Conservation (phyloP, 2,113 vertebrate species). For the Phylloscopus whistleri region DNA sequence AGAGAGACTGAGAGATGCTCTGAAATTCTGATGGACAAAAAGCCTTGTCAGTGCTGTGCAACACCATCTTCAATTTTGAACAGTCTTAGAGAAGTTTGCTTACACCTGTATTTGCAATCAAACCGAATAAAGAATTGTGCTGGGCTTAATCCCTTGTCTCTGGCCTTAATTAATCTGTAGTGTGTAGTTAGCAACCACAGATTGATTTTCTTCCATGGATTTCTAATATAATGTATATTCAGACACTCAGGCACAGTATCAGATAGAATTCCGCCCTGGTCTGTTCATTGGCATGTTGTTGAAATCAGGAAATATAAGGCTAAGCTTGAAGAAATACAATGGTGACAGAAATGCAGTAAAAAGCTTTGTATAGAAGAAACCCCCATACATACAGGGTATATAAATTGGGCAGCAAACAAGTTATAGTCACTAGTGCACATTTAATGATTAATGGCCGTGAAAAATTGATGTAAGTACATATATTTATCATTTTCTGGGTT, state of each 20-base stretch:
- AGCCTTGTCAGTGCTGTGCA: not conserved
- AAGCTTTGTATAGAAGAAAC: not conserved
- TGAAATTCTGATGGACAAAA: not conserved
- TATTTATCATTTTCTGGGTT: not conserved
- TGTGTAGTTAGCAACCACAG: not conserved
- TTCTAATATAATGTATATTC: not conserved
- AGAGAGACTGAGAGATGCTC: not conserved
- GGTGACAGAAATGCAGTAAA: not conserved
- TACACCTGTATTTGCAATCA: not conserved
- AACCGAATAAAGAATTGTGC: not conserved
- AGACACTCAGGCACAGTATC: not conserved
- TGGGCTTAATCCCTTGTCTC: slow-evolving; percentile 30
- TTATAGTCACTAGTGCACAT: not conserved
- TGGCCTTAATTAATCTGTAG: slow-evolving; percentile 28
- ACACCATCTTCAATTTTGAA: not conserved
- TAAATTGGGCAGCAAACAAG: not conserved
- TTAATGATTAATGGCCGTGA: not conserved
- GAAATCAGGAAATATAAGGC: not conserved
- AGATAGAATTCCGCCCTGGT: not conserved
- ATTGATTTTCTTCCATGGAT: not conserved
- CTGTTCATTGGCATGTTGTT: not conserved
- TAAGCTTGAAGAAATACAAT: not conserved
- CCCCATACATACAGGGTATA: not conserved
- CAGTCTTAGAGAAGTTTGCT: slow-evolving; percentile 1
- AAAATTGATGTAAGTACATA: not conserved